Evolutionary conservation across 1,140 invertebrate species (phyloP), one percentile per base, ranked within the genome.

Genomic region (Pantala flavescens): DNA sequence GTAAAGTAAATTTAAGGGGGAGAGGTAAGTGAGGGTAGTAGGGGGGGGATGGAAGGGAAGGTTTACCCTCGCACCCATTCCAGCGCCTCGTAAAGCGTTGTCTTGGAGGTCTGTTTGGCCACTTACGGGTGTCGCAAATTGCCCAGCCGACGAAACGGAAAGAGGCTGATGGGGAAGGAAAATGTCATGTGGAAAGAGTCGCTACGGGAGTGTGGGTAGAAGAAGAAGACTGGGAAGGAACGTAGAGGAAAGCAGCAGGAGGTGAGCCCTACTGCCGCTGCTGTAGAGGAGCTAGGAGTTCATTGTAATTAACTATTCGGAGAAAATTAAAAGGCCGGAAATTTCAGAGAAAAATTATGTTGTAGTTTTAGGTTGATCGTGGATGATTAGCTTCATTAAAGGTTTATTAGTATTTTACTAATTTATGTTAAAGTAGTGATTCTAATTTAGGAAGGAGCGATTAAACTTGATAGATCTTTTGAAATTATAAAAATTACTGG

Each of bases 21-120:
- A 36, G 9, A 9, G 12, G 12, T 16, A 63, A 19, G 49, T 16
- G 49, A 21, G 12, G 49, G 16, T 3, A 63, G 49, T 19, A 21
- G 12, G 49, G 5, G 16, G 3, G 49, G 49, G 49, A 63, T 3
- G 49, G 49, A 63, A 7, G 49, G 12, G 12, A 63, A 7, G 3
- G 49, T 63, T 12, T 63, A 3, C 49, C 49, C 49, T 21, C 49
- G 3, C 14, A 9, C 49, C 49, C 49, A 21, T 36, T 36, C 49
- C 49, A 19, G 49, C 49, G 49, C 49, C 49, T 63, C 49, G 49
- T 63, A 63, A 63, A 63, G 49, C 49, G 49, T 63, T 21, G 49
- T 63, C 49, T 63, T 63, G 49, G 49, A 63, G 49, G 49, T 63
- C 49, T 63, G 49, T 63, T 63, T 63, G 49, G 49, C 49, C 49